Evolutionary conservation across 2,888 invertebrate species (phyloP), one percentile per base, ranked within the genome.

Genomic region (Drosophila mettleri): DNA sequence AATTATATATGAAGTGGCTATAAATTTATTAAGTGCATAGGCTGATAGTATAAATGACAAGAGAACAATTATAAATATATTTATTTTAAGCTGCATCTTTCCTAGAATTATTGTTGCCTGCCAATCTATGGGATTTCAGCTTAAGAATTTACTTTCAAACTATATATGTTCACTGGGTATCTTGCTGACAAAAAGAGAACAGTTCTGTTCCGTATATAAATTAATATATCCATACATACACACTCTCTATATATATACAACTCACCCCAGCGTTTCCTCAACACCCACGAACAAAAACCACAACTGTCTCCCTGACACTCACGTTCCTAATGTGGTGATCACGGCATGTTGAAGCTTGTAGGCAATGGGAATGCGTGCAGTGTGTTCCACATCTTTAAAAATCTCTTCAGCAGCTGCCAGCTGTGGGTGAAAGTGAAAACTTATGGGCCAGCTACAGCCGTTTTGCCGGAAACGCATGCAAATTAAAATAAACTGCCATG

Each of bases 391-490:
- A 67, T 84, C 69, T 84, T 62, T 53, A 69, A 76, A 62, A 74
- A 74, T 80, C 80, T 57, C 38, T 65, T 55, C 74, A 71, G 74
- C 81, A 80, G 80, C 67, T 80, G 80, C 71, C 86, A 76, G 73
- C 70, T 74, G 73, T 77, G 69, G 71, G 71, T 73, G 67, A 80
- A 71, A 86, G 77, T 79, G 62, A 74, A 81, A 80, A 80, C 74
- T 72, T 80, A 58, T 60, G 67, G 66, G 39, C 58, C 45, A 54
- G 45, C 49, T 61, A 54, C 60, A 70, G 59, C 60, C 65, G 43
- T 39, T 79, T 69, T 69, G 84, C 78, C 83, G 87, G 83, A 87
- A 83, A 53, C 66, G 68, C 57, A 78, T 76, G 78, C 78, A 76
- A 72, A 81, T 74, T 69, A 43, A 83, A 86, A 86, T 75, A 84